These are phyloP conservation scores for Drosophila funebris DNA, from an alignment of 1,140 invertebrate genomes.

Conservation along the genomic window DNA sequence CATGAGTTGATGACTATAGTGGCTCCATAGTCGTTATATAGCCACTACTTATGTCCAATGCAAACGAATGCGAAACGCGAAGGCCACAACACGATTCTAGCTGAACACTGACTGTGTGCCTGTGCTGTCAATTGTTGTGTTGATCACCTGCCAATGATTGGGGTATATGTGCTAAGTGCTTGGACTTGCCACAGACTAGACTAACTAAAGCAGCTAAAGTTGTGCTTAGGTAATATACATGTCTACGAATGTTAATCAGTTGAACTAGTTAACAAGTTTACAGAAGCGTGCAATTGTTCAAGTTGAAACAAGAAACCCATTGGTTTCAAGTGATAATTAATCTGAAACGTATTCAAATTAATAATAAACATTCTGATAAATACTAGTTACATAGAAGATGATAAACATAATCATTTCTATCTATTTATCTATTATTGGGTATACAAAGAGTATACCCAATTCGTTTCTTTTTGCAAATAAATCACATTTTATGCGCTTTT, in stretches of 20 bases:
- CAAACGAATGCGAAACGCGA: conserved; percentile 1
- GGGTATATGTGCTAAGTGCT: neutral
- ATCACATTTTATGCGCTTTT: conserved; percentile 19
- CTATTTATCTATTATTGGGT: too few relatives aligned
- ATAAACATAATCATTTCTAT: too few relatives aligned
- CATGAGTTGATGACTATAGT: conserved; percentile 28
- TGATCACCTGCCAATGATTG: neutral
- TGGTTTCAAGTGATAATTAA: too few relatives aligned
- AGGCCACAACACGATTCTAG: conserved; percentile 10
- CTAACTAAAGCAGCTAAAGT: too few relatives aligned
- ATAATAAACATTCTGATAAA: too few relatives aligned
- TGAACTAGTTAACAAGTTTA: too few relatives aligned
- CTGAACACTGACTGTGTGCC: conserved; percentile 19
- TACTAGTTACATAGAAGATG: too few relatives aligned
- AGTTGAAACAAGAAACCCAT: too few relatives aligned
- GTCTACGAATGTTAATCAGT: too few relatives aligned
- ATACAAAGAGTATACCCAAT: neutral
- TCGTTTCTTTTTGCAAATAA: neutral
- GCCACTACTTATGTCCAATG: conserved; percentile 36
- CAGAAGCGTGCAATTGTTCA: too few relatives aligned
- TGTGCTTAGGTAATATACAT: too few relatives aligned
- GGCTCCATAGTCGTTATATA: conserved; percentile 41
- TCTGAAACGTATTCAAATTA: too few relatives aligned
- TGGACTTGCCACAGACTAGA: neutral
- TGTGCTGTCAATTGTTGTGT: conserved; percentile 28